Conservation (phyloP, 2,888 invertebrate genomes). For the Drosophila meridiana region DNA sequence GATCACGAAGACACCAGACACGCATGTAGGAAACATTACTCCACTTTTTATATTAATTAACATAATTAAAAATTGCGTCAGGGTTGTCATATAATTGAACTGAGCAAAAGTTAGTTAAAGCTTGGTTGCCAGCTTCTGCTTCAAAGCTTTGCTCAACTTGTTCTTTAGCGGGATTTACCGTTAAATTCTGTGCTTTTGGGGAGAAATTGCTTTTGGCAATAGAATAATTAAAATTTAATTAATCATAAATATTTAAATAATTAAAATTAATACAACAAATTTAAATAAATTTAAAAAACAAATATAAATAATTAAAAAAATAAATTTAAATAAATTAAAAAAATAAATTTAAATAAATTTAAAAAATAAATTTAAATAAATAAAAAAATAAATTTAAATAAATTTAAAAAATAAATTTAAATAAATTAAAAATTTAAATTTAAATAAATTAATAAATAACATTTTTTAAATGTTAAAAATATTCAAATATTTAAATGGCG, state of each 20-base stretch:
- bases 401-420: not conserved
- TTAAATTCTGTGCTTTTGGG: not conserved
- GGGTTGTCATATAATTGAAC: constrained; percentile 10
- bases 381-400: not conserved
- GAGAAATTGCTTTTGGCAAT: not conserved
- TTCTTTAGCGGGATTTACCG: not conserved
- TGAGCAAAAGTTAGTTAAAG: not conserved
- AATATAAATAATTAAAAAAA: not conserved
- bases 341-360: not conserved
- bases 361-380: not conserved
- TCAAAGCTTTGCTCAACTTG: not conserved
- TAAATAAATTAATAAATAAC: not conserved
- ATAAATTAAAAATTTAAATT: not conserved
- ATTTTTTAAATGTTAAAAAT: not conserved
- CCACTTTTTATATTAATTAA: not conserved
- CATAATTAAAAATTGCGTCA: not conserved
- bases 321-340: not conserved
- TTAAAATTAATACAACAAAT: not conserved
- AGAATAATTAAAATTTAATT: not conserved
- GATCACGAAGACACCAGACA: constrained; percentile 22
- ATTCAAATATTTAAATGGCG: not conserved
- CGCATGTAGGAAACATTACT: constrained; percentile 49
- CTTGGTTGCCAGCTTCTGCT: not conserved
- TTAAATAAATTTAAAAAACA: not conserved
- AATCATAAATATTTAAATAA: not conserved